phyloP scores from a whole-genome alignment of 2,888 invertebrate genomes.

The Drosophila nr. perissopoda region DNA sequence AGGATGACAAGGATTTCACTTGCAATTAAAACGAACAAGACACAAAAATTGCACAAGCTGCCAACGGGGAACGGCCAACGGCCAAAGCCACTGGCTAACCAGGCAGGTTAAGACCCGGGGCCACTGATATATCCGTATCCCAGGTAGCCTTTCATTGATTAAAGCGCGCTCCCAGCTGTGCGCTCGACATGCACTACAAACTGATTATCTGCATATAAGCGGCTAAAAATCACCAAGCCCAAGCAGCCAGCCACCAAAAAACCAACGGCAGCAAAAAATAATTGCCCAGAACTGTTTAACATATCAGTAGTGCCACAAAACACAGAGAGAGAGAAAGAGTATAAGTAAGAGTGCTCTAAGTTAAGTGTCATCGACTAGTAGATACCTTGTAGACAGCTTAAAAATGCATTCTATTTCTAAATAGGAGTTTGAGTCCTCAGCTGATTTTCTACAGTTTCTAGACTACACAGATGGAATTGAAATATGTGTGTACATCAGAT shows the following conservation, averaged over 20 bases:
- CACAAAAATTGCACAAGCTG: conserved; percentile 66
- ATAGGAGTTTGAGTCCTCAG: neutral
- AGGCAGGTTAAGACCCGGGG: conserved; percentile 1
- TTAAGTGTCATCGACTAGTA: neutral
- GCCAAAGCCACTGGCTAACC: conserved; percentile 19
- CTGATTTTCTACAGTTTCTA: neutral
- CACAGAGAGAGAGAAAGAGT: conserved; percentile 16
- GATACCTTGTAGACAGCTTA: neutral
- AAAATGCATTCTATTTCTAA: neutral
- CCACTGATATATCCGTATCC: conserved; percentile 8
- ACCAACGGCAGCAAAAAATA: conserved; percentile 63
- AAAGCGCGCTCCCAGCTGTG: conserved; percentile 69
- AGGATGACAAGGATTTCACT: conserved; percentile 80
- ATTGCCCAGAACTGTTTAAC: conserved; percentile 82
- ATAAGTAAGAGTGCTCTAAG: neutral
- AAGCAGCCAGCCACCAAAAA: conserved; percentile 5
- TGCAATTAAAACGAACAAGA: conserved; percentile 81
- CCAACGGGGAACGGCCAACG: conserved; percentile 1
- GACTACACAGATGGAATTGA: no score
- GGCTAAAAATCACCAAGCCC: conserved; percentile 60
- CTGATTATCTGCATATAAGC: conserved; percentile 81
- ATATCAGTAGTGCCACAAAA: conserved; percentile 60
- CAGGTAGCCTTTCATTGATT: conserved; percentile 70
- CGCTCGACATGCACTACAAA: conserved; percentile 73
- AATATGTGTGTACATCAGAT: neutral